Base-by-base conservation (phyloP, 1,140 invertebrate genomes). In the Drosophila takahashii region DNA sequence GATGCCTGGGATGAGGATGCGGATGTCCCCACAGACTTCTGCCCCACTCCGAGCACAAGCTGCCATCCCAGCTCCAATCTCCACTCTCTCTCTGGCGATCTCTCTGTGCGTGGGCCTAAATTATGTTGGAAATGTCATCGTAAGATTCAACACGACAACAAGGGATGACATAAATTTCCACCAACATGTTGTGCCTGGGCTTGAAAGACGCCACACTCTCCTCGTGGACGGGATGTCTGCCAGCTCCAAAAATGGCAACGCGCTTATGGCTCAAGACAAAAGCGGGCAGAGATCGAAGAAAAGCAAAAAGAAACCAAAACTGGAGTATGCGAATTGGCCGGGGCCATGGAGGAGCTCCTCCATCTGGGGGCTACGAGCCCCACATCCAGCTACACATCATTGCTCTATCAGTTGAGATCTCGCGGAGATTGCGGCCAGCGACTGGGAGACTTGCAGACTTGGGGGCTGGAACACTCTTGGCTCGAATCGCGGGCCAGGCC, bases 151-250 rank as follows among this genome's bases (percentile, higher is more conserved):
- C 87, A 89, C 90, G 90, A 91, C 90, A 91, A 91, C 86, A 91
- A 91, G 90, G 85, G 90, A 90, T 91, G 90, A 91, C 90, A 91
- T 91, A 91, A 91, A 91, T 91, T 91, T 91, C 90, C 90, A 91
- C 90, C 90, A 91, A 91, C 90, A 91, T 85, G 78, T 78, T 91
- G 81, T 77, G 83, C 48, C 54, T 66, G 73, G 74, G 79, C 52
- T 74, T 58, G 57, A 62, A 69, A 70, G 81, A 84, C 77, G 80
- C 80, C 70, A 67, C 79, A 79, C 65, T 56, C 70, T 48, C 70
- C 50, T 45, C 10, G 67, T 42, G 66, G 58, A 60, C 54, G 58
- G 26, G 44, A 71, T 57, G 53, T 56, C 57, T 61, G 41, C n/a
- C 71, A 71, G 44, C 71, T 42, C 73, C 81, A 65, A 86, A 86